Evolutionary conservation across 2,113 vertebrate species (phyloP).

Genomic region (Orientallactaga bullata): DNA sequence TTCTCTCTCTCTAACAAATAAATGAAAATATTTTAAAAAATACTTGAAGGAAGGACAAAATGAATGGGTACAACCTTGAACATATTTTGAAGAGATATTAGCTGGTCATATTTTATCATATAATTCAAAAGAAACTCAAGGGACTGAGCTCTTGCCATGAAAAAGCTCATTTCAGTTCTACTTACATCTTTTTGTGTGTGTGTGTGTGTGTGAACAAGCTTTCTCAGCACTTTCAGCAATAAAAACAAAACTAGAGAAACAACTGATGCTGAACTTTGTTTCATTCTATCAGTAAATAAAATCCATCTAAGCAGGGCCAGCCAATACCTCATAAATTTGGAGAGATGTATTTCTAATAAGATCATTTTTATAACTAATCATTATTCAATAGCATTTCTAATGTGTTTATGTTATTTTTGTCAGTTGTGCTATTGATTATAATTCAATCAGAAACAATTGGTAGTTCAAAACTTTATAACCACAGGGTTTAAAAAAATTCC

Average conservation of each 20-base stretch:
- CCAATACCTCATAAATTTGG: not conserved
- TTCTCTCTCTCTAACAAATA: too few relatives aligned
- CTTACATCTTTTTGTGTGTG: not conserved
- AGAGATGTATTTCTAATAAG: conserved; percentile 59
- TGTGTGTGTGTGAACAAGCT: not conserved
- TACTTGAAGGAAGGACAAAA: not conserved
- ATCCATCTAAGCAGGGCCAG: not conserved
- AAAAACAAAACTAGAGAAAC: conserved; percentile 22
- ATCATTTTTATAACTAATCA: conserved; percentile 32
- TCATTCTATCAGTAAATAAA: not conserved
- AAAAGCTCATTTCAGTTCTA: conserved; percentile 36
- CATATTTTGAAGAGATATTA: not conserved
- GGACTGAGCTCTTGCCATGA: not conserved
- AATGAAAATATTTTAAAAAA: too few relatives aligned
- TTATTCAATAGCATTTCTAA: conserved; percentile 56
- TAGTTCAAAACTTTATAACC: not conserved
- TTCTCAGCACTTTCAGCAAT: conserved; percentile 11
- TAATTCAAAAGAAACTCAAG: conserved; percentile 11
- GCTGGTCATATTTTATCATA: not conserved
- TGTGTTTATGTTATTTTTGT: conserved; percentile 53
- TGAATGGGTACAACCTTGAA: not conserved
- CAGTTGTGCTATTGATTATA: conserved; percentile 33
- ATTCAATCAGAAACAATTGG: conserved; percentile 50
- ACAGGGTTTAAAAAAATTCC: not conserved
- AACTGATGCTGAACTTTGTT: not conserved